A percentile compares a stretch with the other conserved stretches of the same genome.
These are phyloP conservation scores for Lytechinus variegatus DNA, from an alignment of 35 echinoderm and acorn worm species.

Conservation along the genomic window DNA sequence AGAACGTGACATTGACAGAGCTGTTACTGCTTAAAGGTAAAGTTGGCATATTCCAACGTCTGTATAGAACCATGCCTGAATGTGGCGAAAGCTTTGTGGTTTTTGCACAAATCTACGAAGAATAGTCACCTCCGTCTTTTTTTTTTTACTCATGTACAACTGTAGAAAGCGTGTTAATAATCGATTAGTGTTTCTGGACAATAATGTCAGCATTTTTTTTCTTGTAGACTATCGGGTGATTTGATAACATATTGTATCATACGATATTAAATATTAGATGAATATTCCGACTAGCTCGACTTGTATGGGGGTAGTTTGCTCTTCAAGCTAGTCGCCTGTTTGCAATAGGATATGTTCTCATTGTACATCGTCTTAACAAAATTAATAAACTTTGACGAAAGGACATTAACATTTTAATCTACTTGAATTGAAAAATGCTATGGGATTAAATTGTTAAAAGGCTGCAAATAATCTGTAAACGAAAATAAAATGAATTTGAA, in stretches of 20 bases:
- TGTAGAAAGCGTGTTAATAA: background rate
- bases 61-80: background rate
- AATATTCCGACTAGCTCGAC: background rate
- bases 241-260: background rate
- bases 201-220: background rate
- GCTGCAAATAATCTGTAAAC: background rate
- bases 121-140: background rate
- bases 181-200: background rate
- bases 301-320: background rate
- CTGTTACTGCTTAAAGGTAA: background rate
- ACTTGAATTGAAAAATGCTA: too few relatives aligned
- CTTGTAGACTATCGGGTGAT: background rate
- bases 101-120: background rate
- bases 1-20: slow-evolving; percentile 37
- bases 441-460: background rate
- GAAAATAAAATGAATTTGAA: background rate
- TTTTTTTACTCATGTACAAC: background rate
- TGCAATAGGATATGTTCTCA: too few relatives aligned
- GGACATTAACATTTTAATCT: background rate
- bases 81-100: background rate
- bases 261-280: background rate
- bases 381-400: background rate
- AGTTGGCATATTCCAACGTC: background rate
- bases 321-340: background rate
- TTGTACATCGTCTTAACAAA: too few relatives aligned